A percentile compares a stretch with the other conserved stretches of the same genome.
These are phyloP conservation scores for Uria lomvia DNA, from an alignment of 2,113 vertebrate genomes.

Conservation along the genomic window DNA sequence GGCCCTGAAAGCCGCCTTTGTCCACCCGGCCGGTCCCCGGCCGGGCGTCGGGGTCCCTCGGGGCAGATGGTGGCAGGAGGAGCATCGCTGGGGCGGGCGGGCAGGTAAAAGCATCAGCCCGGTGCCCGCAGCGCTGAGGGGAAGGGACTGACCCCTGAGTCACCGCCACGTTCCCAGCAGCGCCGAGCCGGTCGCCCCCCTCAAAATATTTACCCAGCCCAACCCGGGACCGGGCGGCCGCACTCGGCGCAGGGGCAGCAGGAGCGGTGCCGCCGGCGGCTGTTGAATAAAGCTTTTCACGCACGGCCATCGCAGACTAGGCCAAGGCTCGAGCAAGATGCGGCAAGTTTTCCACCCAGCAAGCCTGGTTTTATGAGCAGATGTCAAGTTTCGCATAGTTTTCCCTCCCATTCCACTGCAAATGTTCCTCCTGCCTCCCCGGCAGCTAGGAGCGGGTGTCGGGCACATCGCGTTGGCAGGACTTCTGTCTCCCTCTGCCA, in stretches of 20 bases:
- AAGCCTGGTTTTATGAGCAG: neutral
- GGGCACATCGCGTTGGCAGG: rapidly evolving
- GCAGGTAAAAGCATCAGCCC: rapidly evolving
- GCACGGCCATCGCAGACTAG: rapidly evolving
- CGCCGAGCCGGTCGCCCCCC: rapidly evolving
- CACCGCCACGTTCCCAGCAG: rapidly evolving
- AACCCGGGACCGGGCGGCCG: rapidly evolving
- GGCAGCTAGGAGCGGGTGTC: neutral
- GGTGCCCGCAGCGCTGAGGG: rapidly evolving
- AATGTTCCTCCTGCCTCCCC: neutral
- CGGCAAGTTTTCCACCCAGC: neutral
- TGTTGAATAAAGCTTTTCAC: neutral
- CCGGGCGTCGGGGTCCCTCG: neutral
- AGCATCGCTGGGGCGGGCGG: neutral
- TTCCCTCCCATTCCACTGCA: neutral
- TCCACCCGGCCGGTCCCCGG: neutral
- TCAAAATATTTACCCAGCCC: neutral
- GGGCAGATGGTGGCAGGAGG: neutral
- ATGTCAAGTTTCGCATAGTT: slow-evolving; percentile 12
- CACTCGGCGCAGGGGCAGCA: rapidly evolving
- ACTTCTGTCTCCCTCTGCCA: neutral
- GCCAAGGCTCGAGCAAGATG: neutral
- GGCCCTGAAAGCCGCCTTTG: slow-evolving; percentile 67
- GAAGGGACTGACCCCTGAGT: neutral
- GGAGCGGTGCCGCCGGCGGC: rapidly evolving